Base-by-base conservation (phyloP, 2,888 invertebrate genomes). In the Ornithoptera priamus region DNA sequence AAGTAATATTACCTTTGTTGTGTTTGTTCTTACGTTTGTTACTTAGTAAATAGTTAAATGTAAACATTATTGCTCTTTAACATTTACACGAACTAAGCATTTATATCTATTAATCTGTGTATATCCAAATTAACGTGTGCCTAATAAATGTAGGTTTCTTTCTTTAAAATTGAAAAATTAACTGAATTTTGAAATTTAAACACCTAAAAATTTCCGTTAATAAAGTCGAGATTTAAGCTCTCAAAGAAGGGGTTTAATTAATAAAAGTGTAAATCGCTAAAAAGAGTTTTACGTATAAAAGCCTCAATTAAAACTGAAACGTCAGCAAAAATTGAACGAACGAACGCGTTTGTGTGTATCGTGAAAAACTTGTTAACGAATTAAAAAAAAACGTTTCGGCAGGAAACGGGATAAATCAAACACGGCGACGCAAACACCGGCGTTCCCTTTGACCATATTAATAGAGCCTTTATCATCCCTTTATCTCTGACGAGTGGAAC, bases 391-490 rank as follows among this genome's bases (percentile, higher is more conserved):
- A 68, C 46, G 46, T 79, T 77, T 79, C 78, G 78, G 80, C 83
- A 84, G 85, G 84, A 85, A 83, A 86, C 76, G 76, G 77, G 78
- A 17, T 79, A 83, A 80, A 80, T 80, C 82, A 85, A 86, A 88
- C 84, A 85, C 69, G 72, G 69, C 62, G 78, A 74, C 75, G 75
- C 80, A 85, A 86, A 88, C 87, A 86, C 79, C 81, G 85, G 85
- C 83, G 79, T 83, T 85, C 85, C 85, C 86, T 89, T 87, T 89
- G 88, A 86, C 88, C 87, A 86, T 78, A 83, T 85, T 85, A 81
- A 83, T 81, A 80, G 78, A 76, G 76, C 75, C 80, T 83, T 85
- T 83, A 86, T 85, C 81, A 77, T 81, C 78, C 80, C 81, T 81
- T 83, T 85, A 85, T 86, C 83, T 81, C 62, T 69, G 72, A 75